Percentiles rank a stretch among this genome's conserved stretches.
Evolutionary conservation across 2,888 invertebrate species (phyloP).

Genomic region (Epistrophe grossulariae): DNA sequence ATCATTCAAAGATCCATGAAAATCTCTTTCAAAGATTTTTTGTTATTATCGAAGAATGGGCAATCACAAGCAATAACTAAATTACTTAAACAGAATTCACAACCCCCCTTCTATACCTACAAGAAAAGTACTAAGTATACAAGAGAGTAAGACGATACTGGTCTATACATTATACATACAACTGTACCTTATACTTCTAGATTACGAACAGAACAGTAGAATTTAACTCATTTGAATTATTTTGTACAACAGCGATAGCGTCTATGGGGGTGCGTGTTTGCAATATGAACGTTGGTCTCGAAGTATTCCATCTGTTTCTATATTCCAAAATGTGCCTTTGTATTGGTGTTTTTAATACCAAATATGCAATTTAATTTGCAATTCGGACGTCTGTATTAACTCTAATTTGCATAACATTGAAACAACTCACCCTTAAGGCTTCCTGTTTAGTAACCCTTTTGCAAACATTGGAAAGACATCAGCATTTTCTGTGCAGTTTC

Average conservation of each 20-base stretch:
- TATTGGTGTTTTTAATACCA: conserved; percentile 72
- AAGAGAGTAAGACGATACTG: conserved; percentile 4
- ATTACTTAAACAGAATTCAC: conserved; percentile 47
- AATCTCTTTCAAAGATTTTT: conserved; percentile 17
- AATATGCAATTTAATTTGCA: conserved; percentile 79
- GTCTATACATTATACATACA: neutral
- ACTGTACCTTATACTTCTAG: neutral
- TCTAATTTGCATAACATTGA: conserved; percentile 79
- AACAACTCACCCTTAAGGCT: conserved; percentile 72
- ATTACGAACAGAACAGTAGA: neutral
- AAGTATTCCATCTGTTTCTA: conserved; percentile 63
- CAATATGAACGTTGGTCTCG: conserved; percentile 33
- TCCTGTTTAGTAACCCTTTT: conserved; percentile 44
- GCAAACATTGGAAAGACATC: conserved; percentile 45
- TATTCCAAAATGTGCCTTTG: conserved; percentile 33
- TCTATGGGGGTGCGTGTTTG: conserved; percentile 46
- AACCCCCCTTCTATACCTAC: neutral
- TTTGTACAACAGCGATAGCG: conserved; percentile 35
- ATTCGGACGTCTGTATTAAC: conserved; percentile 79
- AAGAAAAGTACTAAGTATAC: conserved; percentile 37
- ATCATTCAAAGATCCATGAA: conserved; percentile 30
- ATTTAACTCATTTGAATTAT: conserved; percentile 54
- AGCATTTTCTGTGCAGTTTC: conserved; percentile 64
- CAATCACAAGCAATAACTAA: conserved; percentile 3
- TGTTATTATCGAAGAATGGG: neutral